Evolutionary conservation across 2,113 vertebrate species (phyloP).

Genomic region (Callorhinus ursinus): DNA sequence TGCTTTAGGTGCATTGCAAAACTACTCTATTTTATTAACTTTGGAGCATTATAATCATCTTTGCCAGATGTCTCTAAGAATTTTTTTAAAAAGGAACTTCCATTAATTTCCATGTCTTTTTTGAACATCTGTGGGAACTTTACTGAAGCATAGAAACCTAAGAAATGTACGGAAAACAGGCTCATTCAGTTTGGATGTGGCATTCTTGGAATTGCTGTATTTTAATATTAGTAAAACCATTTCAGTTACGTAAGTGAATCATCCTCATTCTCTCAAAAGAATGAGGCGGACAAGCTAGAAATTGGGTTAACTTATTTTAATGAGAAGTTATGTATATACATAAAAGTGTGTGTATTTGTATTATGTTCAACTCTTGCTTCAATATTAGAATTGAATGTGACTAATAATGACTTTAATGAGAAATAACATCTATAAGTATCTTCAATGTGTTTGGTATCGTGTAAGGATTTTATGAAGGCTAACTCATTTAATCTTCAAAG

Average conservation of each 20-base stretch:
- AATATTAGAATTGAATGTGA: not conserved
- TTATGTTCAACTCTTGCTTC: not conserved
- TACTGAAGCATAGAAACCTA: not conserved
- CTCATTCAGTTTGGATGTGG: not conserved
- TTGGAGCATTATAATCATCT: not conserved
- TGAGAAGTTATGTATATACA: not conserved
- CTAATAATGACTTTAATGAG: not conserved
- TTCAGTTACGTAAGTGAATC: constrained; percentile 12
- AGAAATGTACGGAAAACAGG: not conserved
- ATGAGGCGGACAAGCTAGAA: not conserved
- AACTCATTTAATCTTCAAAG: not conserved
- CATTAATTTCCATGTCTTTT: not conserved
- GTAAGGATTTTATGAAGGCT: not conserved
- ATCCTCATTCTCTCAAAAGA: constrained; percentile 30
- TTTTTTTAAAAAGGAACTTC: not conserved
- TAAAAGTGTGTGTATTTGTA: not conserved
- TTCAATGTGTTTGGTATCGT: not conserved
- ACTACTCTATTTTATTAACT: not conserved
- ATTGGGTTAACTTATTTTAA: not conserved
- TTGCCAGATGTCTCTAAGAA: not conserved
- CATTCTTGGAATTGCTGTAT: not conserved
- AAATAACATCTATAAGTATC: not conserved
- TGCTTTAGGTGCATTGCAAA: not conserved
- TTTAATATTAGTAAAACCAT: constrained; percentile 10
- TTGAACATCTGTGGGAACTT: not conserved